phyloP scores from a whole-genome alignment of 2,888 invertebrate genomes.

The Phyllotreta striolata region DNA sequence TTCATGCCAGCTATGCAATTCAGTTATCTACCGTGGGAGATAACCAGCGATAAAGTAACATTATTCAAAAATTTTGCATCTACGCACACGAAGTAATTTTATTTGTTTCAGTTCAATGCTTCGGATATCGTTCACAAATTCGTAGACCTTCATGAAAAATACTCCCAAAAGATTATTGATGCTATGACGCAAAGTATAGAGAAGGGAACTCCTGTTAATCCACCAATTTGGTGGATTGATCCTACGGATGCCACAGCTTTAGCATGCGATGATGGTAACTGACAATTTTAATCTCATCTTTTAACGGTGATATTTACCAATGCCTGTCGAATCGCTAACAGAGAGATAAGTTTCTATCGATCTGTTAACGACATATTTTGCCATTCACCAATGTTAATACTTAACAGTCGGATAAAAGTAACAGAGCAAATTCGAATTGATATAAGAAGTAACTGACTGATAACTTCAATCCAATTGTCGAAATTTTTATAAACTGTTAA shows the following conservation, averaged over 20 bases:
- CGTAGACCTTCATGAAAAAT: constrained; percentile 71
- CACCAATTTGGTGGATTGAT: constrained; percentile 87
- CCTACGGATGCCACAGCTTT: constrained; percentile 71
- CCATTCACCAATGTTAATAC: too few relatives aligned
- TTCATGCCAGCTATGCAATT: constrained; percentile 84
- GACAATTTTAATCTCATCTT: background rate
- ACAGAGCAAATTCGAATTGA: too few relatives aligned
- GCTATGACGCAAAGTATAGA: constrained; percentile 69
- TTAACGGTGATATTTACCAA: too few relatives aligned
- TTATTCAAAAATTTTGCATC: background rate
- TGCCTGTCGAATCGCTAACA: too few relatives aligned
- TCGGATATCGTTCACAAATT: constrained; percentile 70
- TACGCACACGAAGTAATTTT: background rate
- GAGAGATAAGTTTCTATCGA: too few relatives aligned
- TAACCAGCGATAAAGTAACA: constrained; percentile 46
- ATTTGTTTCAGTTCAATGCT: constrained; percentile 61
- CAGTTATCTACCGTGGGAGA: constrained; percentile 83
- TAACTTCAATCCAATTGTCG: too few relatives aligned
- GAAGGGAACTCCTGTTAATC: constrained; percentile 76
- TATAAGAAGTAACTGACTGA: too few relatives aligned
- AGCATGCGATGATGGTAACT: constrained; percentile 67
- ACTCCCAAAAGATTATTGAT: constrained; percentile 68
- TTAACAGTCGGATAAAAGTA: too few relatives aligned
- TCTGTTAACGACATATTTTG: too few relatives aligned
- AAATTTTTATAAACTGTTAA: too few relatives aligned